phyloP scores from a whole-genome alignment of 2,797 vertebrate genomes.

The Novumbra hubbsi region DNA sequence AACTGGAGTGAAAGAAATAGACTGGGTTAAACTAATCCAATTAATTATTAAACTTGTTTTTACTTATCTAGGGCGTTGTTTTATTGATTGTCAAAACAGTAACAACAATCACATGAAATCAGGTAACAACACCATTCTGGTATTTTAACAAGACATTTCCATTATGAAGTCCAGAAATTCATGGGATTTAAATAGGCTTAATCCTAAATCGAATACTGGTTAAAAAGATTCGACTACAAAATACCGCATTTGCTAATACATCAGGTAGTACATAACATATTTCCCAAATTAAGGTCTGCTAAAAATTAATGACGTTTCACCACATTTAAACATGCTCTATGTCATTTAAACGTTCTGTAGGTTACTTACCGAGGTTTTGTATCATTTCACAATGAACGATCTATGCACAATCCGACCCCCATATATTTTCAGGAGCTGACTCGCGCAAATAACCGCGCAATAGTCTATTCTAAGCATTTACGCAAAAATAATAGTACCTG shows the following conservation, averaged over 20 bases:
- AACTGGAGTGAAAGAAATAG: neutral
- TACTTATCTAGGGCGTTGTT: neutral
- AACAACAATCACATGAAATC: neutral
- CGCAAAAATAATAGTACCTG: neutral
- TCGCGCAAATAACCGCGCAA: constrained; percentile 30
- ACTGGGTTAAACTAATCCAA: neutral
- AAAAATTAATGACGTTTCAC: neutral
- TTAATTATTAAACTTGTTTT: neutral
- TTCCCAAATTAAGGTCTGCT: neutral
- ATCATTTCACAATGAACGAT: neutral
- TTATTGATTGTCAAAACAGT: neutral
- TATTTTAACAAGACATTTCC: neutral
- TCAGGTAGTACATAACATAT: neutral
- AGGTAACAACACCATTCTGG: too few species aligned
- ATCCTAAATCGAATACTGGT: neutral
- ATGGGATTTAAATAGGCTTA: neutral
- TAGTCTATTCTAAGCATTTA: neutral
- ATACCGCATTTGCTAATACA: neutral
- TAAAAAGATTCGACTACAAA: neutral
- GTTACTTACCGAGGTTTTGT: constrained; percentile 6
- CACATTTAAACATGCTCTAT: neutral
- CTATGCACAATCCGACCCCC: neutral
- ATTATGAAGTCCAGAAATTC: neutral
- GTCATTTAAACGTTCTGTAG: neutral
- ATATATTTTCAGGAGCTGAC: neutral